phyloP scores from a whole-genome alignment of 2,113 vertebrate genomes.

The Vombatus ursinus region DNA sequence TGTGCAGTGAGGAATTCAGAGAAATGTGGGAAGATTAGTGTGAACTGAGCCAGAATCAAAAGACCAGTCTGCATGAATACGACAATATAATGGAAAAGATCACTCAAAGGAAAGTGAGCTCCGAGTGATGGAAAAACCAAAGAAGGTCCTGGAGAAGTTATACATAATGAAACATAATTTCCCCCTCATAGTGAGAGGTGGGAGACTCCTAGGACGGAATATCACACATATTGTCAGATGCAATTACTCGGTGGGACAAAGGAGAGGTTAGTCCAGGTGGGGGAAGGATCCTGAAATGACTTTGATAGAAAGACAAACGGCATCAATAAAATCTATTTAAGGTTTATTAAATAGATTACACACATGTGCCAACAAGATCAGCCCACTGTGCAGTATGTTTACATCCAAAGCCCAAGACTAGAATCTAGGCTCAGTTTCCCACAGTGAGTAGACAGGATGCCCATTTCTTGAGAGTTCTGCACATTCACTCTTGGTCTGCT shows the following conservation, averaged over 20 bases:
- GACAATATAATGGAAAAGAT: background rate
- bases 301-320: background rate
- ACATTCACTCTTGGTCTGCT: background rate
- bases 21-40: background rate
- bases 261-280: background rate
- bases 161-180: background rate
- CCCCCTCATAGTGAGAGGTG: background rate
- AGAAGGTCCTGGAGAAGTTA: background rate
- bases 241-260: background rate
- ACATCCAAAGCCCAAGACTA: background rate
- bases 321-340: background rate
- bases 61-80: background rate
- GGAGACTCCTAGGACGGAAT: background rate
- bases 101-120: background rate
- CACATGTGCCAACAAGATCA: background rate
- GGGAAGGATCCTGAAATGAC: background rate
- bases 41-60: background rate
- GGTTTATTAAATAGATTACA: background rate
- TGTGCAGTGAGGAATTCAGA: background rate
- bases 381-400: background rate
- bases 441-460: background rate
- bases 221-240: background rate
- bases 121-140: background rate
- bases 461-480: background rate
- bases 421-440: background rate